Conservation (phyloP, 2,888 invertebrate genomes). For the Poecilus cupreus region DNA sequence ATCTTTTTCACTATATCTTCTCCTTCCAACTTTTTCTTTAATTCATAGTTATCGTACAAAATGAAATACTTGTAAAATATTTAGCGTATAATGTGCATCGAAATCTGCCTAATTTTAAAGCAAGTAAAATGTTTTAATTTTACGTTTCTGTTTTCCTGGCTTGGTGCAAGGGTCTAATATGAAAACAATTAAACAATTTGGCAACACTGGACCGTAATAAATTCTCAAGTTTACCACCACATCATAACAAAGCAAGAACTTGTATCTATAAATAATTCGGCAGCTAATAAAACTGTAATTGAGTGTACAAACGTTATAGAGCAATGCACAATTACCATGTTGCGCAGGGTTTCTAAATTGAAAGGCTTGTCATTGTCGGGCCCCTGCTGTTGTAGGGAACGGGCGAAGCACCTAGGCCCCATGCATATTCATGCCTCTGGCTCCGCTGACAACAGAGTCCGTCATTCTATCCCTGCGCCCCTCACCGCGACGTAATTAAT, state of each 20-base stretch:
- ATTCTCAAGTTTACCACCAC: conserved; percentile 20
- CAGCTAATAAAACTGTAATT: conserved; percentile 50
- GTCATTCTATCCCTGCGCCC: neutral
- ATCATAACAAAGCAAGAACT: conserved; percentile 7
- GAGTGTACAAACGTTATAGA: conserved; percentile 18
- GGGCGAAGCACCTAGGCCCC: neutral
- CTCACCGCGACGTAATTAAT: neutral
- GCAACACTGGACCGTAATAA: conserved; percentile 3
- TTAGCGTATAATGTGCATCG: neutral
- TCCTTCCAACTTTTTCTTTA: too few relatives aligned
- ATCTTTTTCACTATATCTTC: too few relatives aligned
- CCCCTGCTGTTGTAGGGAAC: neutral
- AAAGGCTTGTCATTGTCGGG: neutral
- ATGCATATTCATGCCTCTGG: conserved; percentile 17
- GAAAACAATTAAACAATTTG: conserved; percentile 42
- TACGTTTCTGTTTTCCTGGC: conserved; percentile 33
- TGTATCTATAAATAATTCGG: conserved; percentile 45
- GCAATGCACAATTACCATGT: conserved; percentile 10
- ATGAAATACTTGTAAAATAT: too few relatives aligned
- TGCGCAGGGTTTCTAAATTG: neutral
- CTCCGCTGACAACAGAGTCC: conserved; percentile 6
- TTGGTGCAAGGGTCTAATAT: neutral
- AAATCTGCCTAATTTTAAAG: conserved; percentile 8
- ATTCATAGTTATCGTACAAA: too few relatives aligned
- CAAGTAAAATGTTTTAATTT: neutral